Conservation (phyloP, 1,140 invertebrate genomes). For the Drosophila jambulina region DNA sequence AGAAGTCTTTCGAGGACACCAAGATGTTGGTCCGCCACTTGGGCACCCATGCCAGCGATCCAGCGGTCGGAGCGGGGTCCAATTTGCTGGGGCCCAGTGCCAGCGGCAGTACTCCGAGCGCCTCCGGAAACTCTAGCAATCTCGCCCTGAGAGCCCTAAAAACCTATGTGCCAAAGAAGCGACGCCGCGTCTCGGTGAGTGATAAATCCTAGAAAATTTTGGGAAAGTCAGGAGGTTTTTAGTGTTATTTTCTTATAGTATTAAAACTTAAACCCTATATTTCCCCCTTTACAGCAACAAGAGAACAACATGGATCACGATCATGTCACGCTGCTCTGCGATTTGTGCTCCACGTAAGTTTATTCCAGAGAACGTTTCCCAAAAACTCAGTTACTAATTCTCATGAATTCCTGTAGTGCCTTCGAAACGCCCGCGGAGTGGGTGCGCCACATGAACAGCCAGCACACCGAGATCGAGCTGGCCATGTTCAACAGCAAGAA, state of each 20-base stretch:
- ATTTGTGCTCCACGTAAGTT: slow-evolving; percentile 91
- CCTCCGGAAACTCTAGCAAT: slow-evolving; percentile 44
- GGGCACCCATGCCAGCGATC: slow-evolving; percentile 88
- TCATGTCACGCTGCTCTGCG: slow-evolving; percentile 87
- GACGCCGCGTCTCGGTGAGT: slow-evolving; percentile 86
- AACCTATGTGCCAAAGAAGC: slow-evolving; percentile 86
- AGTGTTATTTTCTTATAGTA: no score
- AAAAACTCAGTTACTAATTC: not conserved
- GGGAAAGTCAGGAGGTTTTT: not conserved
- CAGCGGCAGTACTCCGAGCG: slow-evolving; percentile 50
- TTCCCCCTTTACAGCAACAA: slow-evolving; percentile 67
- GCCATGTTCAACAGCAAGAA: slow-evolving; percentile 90
- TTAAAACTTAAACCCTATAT: not conserved
- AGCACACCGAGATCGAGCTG: slow-evolving; percentile 93
- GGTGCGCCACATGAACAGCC: slow-evolving; percentile 93
- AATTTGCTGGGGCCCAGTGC: slow-evolving; percentile 28
- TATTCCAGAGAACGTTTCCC: not conserved
- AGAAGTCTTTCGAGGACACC: slow-evolving; percentile 92
- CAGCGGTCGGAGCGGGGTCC: slow-evolving; percentile 9
- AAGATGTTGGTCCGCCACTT: slow-evolving; percentile 93
- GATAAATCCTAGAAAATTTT: not conserved
- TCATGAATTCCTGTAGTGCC: slow-evolving; percentile 46
- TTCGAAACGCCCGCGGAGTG: slow-evolving; percentile 93
- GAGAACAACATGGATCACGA: slow-evolving; percentile 82
- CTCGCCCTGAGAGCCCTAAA: slow-evolving; percentile 85